These are phyloP conservation scores for Theocolax elegans DNA, from an alignment of 1,140 invertebrate genomes.

Conservation along the genomic window DNA sequence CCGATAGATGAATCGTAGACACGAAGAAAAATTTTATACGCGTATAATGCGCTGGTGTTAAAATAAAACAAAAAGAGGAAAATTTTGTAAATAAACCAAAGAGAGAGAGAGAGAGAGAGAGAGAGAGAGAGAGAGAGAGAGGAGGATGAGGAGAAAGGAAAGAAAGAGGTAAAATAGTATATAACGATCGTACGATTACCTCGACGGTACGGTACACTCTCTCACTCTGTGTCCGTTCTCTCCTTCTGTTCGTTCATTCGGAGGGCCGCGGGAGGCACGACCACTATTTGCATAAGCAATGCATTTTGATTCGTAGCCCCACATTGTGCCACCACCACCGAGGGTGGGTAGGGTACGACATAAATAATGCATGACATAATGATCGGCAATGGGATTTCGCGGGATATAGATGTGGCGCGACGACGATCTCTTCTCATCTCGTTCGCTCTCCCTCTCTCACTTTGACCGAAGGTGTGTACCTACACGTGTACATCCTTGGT, in stretches of 20 bases:
- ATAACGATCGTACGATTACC: slow-evolving; percentile 29
- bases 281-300: slow-evolving; percentile 66
- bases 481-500: slow-evolving; percentile 40
- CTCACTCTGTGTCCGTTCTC: slow-evolving; percentile 32
- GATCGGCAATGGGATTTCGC: slow-evolving; percentile 54
- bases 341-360: slow-evolving; percentile 49
- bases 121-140: background rate
- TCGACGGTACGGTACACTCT: slow-evolving; percentile 10
- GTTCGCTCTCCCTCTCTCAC: slow-evolving; percentile 39
- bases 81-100: background rate
- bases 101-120: background rate
- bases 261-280: slow-evolving; percentile 15
- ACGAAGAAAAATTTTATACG: no score
- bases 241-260: slow-evolving; percentile 6
- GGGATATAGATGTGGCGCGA: slow-evolving; percentile 44
- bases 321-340: slow-evolving; percentile 48
- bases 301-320: slow-evolving; percentile 62
- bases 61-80: background rate
- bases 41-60: no score
- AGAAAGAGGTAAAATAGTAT: background rate
- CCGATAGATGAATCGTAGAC: no score
- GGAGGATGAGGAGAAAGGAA: background rate
- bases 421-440: slow-evolving; percentile 25
- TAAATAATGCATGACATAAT: slow-evolving; percentile 67
- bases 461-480: background rate